Percentiles rank a stretch among this genome's conserved stretches.
These are phyloP conservation scores for Aviceda subcristata DNA, from an alignment of 2,113 vertebrate genomes.

Conservation along the genomic window DNA sequence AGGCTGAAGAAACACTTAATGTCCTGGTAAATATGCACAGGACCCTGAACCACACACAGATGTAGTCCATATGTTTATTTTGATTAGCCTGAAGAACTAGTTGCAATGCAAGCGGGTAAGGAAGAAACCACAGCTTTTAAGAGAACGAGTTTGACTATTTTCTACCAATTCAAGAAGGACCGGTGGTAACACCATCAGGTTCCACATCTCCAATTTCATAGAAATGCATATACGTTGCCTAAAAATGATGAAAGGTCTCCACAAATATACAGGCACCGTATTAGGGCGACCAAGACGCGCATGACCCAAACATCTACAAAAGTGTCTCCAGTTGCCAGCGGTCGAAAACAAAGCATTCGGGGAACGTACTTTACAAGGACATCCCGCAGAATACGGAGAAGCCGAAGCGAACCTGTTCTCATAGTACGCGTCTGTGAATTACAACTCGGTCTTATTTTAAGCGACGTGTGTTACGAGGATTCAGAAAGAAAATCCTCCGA, in stretches of 20 bases:
- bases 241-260: not conserved
- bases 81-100: not conserved
- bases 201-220: not conserved
- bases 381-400: not conserved
- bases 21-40: not conserved
- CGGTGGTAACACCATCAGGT: fast-evolving
- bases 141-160: not conserved
- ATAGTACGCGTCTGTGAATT: fast-evolving
- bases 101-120: not conserved
- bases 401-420: not conserved
- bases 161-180: not conserved
- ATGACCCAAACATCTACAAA: not conserved
- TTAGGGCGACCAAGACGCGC: fast-evolving
- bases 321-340: not conserved
- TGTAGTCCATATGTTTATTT: not conserved
- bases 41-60: not conserved
- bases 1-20: not conserved
- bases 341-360: not conserved
- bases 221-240: fast-evolving
- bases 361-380: not conserved
- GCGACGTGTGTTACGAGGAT: fast-evolving
- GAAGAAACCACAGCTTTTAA: not conserved
- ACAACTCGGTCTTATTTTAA: fast-evolving
- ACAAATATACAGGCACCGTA: fast-evolving
- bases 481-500: not conserved